Conservation (phyloP, 2,888 invertebrate species). For the Spodoptera littoralis region DNA sequence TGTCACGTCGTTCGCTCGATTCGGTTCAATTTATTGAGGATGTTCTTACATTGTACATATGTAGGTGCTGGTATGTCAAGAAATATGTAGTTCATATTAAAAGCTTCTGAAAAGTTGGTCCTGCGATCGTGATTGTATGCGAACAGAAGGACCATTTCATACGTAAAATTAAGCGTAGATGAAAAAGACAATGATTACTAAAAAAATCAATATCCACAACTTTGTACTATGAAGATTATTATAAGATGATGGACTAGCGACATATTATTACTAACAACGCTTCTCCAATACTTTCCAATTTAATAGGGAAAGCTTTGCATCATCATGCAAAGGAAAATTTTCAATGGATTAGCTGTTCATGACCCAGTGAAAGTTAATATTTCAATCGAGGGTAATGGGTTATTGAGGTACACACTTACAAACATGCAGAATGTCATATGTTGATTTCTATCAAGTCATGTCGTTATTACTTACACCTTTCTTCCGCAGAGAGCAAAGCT, state of each 20-base stretch:
- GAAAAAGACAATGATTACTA: too few relatives aligned
- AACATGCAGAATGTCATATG: constrained; percentile 30
- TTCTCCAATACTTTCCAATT: constrained; percentile 2
- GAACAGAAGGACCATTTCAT: constrained; percentile 6
- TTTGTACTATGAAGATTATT: too few relatives aligned
- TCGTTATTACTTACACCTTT: constrained; percentile 10
- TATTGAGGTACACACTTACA: constrained; percentile 27
- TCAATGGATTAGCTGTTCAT: constrained; percentile 33
- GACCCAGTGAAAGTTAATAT: constrained; percentile 44
- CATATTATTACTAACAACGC: background rate
- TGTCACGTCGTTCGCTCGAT: constrained; percentile 31
- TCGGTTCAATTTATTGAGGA: constrained; percentile 39
- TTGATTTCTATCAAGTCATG: constrained; percentile 25
- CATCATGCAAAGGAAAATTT: constrained; percentile 26
- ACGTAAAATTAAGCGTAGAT: too few relatives aligned
- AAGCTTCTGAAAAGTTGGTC: constrained; percentile 1
- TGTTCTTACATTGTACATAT: constrained; percentile 13
- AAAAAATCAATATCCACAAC: too few relatives aligned
- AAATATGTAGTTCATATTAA: constrained; percentile 15
- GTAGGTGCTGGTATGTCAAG: background rate
- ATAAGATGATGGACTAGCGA: background rate
- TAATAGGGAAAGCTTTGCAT: constrained; percentile 14
- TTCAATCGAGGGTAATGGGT: constrained; percentile 48
- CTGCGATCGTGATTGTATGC: background rate
- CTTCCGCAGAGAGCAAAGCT: too few relatives aligned